Conservation (phyloP, 2,797 vertebrate genomes). For the Propithecus deckenii region DNA sequence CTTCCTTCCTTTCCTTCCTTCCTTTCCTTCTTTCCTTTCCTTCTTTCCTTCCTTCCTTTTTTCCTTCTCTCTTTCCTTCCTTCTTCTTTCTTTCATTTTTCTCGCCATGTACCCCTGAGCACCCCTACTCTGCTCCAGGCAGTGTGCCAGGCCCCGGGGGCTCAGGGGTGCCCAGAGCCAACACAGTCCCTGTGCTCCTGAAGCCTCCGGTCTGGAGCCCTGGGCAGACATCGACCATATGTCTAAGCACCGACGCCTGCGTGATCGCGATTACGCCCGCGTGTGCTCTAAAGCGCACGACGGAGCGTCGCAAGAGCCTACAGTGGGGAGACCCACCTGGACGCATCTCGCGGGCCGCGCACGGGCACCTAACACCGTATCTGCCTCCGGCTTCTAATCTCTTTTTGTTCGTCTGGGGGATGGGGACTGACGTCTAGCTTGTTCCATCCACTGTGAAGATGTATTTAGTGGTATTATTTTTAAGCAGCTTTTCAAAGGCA, state of each 20-base stretch:
- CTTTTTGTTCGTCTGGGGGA: not conserved
- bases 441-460: conserved; percentile 54
- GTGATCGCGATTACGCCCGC: not conserved
- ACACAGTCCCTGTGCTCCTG: not conserved
- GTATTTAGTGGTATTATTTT: conserved; percentile 61
- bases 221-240: not conserved
- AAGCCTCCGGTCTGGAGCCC: not conserved
- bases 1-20: not conserved
- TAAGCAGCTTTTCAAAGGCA: conserved; percentile 70
- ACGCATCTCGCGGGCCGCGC: not conserved
- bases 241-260: not conserved
- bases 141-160: not conserved
- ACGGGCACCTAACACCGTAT: not conserved
- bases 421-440: conserved; percentile 33
- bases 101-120: not conserved
- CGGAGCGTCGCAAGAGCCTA: accelerated
- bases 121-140: not conserved
- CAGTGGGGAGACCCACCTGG: not conserved
- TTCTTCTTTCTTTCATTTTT: not conserved
- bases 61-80: not conserved
- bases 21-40: too few relatives aligned
- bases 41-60: not conserved
- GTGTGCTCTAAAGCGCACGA: not conserved
- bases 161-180: not conserved
- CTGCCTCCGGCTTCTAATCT: not conserved